phyloP scores from a whole-genome alignment of 2,888 invertebrate genomes.

The Eristalis arbustorum region DNA sequence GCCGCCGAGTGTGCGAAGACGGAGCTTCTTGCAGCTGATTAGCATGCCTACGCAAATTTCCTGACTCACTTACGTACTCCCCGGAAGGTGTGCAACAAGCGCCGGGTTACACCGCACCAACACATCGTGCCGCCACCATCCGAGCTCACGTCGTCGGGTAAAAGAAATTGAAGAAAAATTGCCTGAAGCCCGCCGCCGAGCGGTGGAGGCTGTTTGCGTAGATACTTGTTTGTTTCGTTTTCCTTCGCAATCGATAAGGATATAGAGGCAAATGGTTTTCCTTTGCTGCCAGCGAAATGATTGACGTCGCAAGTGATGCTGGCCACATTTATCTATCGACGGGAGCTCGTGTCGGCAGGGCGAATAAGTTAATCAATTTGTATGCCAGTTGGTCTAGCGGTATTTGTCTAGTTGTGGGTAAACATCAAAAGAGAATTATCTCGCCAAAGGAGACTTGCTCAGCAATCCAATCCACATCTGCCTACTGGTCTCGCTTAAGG shows the following conservation, averaged over 20 bases:
- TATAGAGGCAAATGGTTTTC: constrained; percentile 40
- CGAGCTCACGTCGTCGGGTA: neutral
- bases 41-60: constrained; percentile 47
- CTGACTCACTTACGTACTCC: constrained; percentile 17
- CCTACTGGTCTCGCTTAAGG: constrained; percentile 16
- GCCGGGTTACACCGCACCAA: neutral
- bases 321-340: constrained; percentile 39
- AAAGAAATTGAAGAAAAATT: constrained; percentile 16
- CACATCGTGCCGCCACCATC: neutral
- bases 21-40: constrained; percentile 42
- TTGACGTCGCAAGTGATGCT: constrained; percentile 54
- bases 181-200: constrained; percentile 19
- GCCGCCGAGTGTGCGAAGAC: neutral
- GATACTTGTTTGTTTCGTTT: constrained; percentile 8
- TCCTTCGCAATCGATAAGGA: constrained; percentile 47
- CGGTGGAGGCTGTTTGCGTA: constrained; percentile 33
- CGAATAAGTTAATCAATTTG: constrained; percentile 60
- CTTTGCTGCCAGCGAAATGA: constrained; percentile 43
- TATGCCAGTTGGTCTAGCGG: constrained; percentile 20
- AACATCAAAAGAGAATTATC: constrained; percentile 49
- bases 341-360: constrained; percentile 14
- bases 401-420: constrained; percentile 32
- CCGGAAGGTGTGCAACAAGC: constrained; percentile 32
- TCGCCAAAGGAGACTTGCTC: neutral
- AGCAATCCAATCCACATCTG: constrained; percentile 1